These are phyloP conservation scores for Tokudaia tokunoshimensis DNA, from an alignment of 2,797 vertebrate species.

Conservation along the genomic window DNA sequence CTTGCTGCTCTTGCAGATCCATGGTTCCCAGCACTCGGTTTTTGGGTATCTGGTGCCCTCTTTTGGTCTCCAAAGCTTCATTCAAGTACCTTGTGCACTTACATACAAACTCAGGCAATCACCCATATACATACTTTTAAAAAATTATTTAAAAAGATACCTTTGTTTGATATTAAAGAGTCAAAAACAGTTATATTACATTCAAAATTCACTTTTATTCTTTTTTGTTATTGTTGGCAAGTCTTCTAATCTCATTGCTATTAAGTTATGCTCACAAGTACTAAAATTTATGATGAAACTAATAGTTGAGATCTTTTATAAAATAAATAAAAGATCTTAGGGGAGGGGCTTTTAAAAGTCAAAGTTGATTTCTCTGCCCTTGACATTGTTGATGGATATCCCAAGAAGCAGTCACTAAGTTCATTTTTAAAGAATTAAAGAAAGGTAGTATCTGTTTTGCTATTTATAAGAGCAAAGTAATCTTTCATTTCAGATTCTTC, in stretches of 20 bases:
- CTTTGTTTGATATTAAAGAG: conserved; percentile 24
- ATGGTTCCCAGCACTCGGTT: background rate
- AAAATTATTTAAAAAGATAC: background rate
- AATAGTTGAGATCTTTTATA: background rate
- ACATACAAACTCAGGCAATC: background rate
- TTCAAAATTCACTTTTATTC: conserved; percentile 28
- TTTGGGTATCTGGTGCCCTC: background rate
- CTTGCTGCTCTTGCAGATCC: background rate
- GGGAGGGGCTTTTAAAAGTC: background rate
- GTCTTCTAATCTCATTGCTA: conserved; percentile 14
- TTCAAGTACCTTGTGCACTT: background rate
- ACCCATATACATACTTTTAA: background rate
- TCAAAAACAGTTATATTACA: background rate
- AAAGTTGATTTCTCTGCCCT: conserved; percentile 44
- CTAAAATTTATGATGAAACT: conserved; percentile 29
- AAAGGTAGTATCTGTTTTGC: conserved; percentile 7
- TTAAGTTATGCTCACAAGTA: background rate
- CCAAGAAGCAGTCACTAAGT: background rate
- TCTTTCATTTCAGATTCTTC: conserved; percentile 91
- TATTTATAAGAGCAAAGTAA: conserved; percentile 39
- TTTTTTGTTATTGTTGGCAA: background rate
- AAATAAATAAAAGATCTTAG: background rate
- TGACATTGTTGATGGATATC: conserved; percentile 42
- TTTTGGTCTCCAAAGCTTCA: background rate
- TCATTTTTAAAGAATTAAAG: conserved; percentile 49